A percentile compares a stretch with the other conserved stretches of the same genome.
phyloP scores from a whole-genome alignment of 2,797 vertebrate genomes.

The Anguilla obscura region DNA sequence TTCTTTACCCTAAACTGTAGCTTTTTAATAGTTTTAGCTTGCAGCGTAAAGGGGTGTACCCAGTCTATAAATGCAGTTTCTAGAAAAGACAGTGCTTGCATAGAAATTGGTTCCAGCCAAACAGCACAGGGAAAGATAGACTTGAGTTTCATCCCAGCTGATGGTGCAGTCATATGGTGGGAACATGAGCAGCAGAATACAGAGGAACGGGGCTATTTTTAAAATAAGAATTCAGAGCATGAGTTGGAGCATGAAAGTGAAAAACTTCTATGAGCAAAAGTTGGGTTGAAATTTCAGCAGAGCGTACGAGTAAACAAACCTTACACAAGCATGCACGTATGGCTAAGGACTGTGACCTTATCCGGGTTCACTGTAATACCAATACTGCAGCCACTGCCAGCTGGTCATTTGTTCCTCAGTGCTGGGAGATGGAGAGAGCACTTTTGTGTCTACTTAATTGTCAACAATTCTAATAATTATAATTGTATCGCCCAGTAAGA shows the following conservation, averaged over 20 bases:
- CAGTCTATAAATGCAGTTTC: not conserved
- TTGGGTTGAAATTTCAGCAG: constrained; percentile 18
- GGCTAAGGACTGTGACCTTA: not conserved
- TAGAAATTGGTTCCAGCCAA: not conserved
- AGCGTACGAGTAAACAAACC: constrained; percentile 6
- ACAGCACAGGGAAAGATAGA: constrained; percentile 24
- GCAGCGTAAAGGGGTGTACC: not conserved
- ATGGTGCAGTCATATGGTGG: constrained; percentile 58
- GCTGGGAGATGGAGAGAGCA: not conserved
- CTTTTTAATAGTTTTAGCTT: not conserved
- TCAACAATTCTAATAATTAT: not conserved
- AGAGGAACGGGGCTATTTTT: constrained; percentile 71
- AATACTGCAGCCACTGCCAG: not conserved
- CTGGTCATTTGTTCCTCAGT: not conserved
- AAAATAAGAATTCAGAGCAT: constrained; percentile 64
- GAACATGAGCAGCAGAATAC: constrained; percentile 61
- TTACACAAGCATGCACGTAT: not conserved
- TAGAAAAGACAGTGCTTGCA: not conserved
- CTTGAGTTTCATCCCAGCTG: constrained; percentile 42
- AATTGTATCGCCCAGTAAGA: not conserved
- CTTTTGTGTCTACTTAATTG: not conserved
- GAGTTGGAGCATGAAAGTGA: constrained; percentile 56
- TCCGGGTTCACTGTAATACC: not conserved
- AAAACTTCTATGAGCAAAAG: constrained; percentile 22
- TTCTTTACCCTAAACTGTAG: not conserved